Evolutionary conservation across 2,888 invertebrate genomes (phyloP), one percentile per base, ranked within the genome.

Genomic region (Cephus pulcher): DNA sequence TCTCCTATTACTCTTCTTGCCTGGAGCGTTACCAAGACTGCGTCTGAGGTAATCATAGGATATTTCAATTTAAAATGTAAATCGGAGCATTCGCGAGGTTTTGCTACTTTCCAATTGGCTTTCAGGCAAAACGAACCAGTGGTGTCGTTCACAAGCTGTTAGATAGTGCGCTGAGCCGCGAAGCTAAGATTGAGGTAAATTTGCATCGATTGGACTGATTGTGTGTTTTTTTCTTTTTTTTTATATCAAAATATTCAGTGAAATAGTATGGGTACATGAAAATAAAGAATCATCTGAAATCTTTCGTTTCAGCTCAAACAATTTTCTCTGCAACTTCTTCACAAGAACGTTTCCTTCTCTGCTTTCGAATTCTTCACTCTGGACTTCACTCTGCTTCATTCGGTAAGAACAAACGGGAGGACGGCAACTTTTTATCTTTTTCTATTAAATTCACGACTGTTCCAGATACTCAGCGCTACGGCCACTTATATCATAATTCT

Each of bases 251-350:
- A 23, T 23, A 56, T 23, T 9, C 56, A 0, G 56, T 56, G 0
- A 23, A 56, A 23, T 23, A 23, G 1, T 23, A 23, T 2, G 56
- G 4, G 1, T 15, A 1, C 15, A 1, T 2, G 15, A 40, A 56
- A 9, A 2, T 0, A 6, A 9, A 9, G 0, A 56, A 56, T 23
- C 15, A 9, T 56, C 23, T 23, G 23, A 0, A 23, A 23, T 76
- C 75, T n/a, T 33, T 73, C 30, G 75, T 89, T 84, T 15, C 76
- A 90, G 90, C 82, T 90, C 1, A 79, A 86, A 79, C 78, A 86
- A 70, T 90, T 90, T 76, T 86, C 87, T n/a, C 86, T 88, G 37
- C 87, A 90, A 73, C 81, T 89, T 34, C 82, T 87, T 30, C 87
- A 86, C 80, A 84, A 84, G 74, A 84, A 84, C 37, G 82, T 89